Base-by-base conservation (phyloP, 2,888 invertebrate genomes). In the Stenolophus ochropezus region DNA sequence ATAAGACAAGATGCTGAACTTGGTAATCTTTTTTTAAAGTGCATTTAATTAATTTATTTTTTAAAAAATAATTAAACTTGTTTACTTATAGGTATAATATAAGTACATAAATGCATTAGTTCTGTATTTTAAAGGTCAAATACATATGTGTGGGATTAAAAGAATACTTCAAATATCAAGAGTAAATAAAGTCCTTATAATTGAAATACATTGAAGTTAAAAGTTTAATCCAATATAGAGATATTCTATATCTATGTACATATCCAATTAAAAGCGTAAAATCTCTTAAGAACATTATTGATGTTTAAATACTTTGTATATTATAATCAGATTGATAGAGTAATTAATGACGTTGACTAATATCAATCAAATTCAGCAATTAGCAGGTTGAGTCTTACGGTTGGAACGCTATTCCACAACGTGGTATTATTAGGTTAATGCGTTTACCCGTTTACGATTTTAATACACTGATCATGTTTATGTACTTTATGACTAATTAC, bases 391-490 rank as follows among this genome's bases (percentile, higher is more conserved):
- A 1, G 2, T 42, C 33, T 42, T 42, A 42, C 1, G 33, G 33
- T 11, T 42, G 11, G 33, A 8, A 42, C 33, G 33, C 4, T 3
- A 11, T 42, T n/a, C n/a, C n/a, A n/a, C n/a, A n/a, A n/a, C 42
- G 42, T 18, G 6, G 27, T 65, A 65, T 27, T 6, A 65, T 25
- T 69, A 69, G 16, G 18, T 18, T 69, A 69, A 69, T 69, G 33
- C 18, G 65, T 69, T 69, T 33, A 33, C 27, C 18, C 18, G 65
- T 69, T 69, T 33, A 33, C 27, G 65, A 69, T 69, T 33, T 69
- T 69, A 69, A 33, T 33, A 69, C 65, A 69, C 27, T 33, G 33
- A 69, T 69, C 65, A 69, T 33, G 33, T 69, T 27, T 18, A 33
- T 16, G 33, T 33, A 69, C 2, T 69, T 56, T 69, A 69, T 69